Percentiles rank a stretch among this genome's conserved stretches.
These are phyloP conservation scores for Druon quercuslanigerum DNA, from an alignment of 1,140 invertebrate genomes.

Conservation along the genomic window DNA sequence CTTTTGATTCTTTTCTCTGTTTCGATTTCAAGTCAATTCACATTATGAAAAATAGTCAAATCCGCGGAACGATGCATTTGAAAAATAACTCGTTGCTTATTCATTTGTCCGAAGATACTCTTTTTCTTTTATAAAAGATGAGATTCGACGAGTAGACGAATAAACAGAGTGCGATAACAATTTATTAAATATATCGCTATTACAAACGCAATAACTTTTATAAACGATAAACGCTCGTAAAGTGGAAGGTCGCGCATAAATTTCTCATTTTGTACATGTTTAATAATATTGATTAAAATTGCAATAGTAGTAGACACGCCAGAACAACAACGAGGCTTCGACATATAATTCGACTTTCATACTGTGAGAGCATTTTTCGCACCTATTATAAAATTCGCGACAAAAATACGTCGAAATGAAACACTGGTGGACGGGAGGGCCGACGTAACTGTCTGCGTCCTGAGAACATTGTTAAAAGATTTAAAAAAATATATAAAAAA, in stretches of 20 bases:
- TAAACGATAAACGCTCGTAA: constrained; percentile 1
- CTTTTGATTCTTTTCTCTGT: background rate
- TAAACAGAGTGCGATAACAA: constrained; percentile 48
- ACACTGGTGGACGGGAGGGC: constrained; percentile 55
- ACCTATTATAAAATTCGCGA: constrained; percentile 13
- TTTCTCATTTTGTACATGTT: constrained; percentile 7
- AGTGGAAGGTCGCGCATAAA: constrained; percentile 8
- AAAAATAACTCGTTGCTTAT: background rate
- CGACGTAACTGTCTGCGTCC: constrained; percentile 53
- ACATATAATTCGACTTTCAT: background rate
- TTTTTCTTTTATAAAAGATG: background rate
- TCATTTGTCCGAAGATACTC: background rate
- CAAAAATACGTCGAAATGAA: constrained; percentile 53
- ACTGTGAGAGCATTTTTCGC: background rate
- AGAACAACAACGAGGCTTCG: constrained; percentile 23
- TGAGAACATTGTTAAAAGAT: constrained; percentile 57
- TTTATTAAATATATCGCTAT: constrained; percentile 67
- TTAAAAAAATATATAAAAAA: background rate
- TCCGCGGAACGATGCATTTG: background rate
- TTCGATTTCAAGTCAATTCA: background rate
- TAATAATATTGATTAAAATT: constrained; percentile 15
- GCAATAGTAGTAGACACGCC: constrained; percentile 1
- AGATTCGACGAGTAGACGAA: constrained; percentile 22
- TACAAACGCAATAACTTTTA: constrained; percentile 50
- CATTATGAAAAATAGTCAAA: background rate